Conservation (phyloP, 2,888 invertebrate genomes). For the Epirrita christyi region DNA sequence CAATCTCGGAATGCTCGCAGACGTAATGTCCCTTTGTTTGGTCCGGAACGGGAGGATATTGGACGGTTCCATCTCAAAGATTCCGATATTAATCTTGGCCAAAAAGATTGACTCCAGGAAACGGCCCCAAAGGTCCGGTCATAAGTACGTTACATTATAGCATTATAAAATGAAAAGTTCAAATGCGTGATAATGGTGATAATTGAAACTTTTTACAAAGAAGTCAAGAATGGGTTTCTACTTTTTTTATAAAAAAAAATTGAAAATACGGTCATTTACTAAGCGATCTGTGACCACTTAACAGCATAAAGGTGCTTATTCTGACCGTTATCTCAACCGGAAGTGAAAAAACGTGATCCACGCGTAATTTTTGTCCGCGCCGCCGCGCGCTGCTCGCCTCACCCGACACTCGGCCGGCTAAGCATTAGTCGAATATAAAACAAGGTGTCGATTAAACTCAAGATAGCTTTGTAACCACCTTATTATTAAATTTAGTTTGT, state of each 20-base stretch:
- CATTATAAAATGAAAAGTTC: slow-evolving; percentile 8
- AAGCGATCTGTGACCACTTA: slow-evolving; percentile 70
- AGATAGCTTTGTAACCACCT: slow-evolving; percentile 71
- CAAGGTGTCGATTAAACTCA: slow-evolving; percentile 72
- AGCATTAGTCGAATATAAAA: slow-evolving; percentile 75
- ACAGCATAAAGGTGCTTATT: slow-evolving; percentile 75
- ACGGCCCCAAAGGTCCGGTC: slow-evolving; percentile 42
- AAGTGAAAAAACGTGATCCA: slow-evolving; percentile 75
- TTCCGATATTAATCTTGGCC: slow-evolving; percentile 62
- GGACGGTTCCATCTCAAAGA: slow-evolving; percentile 63
- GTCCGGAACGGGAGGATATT: slow-evolving; percentile 71
- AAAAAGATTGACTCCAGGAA: slow-evolving; percentile 68
- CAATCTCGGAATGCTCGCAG: slow-evolving; percentile 60
- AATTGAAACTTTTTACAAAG: slow-evolving; percentile 66
- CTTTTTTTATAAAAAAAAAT: slow-evolving; percentile 53
- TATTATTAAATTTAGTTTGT: slow-evolving; percentile 71
- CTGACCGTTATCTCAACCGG: slow-evolving; percentile 76
- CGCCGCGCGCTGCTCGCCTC: slow-evolving; percentile 52
- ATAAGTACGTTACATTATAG: too few species aligned
- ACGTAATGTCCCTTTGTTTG: slow-evolving; percentile 66
- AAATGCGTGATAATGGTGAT: slow-evolving; percentile 73
- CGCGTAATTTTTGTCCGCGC: slow-evolving; percentile 69
- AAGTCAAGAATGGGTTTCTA: slow-evolving; percentile 46
- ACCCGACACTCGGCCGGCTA: slow-evolving; percentile 50
- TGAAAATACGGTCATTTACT: slow-evolving; percentile 59